These are phyloP conservation scores for Nasalis larvatus DNA, from an alignment of 2,113 vertebrate genomes.

Conservation along the genomic window DNA sequence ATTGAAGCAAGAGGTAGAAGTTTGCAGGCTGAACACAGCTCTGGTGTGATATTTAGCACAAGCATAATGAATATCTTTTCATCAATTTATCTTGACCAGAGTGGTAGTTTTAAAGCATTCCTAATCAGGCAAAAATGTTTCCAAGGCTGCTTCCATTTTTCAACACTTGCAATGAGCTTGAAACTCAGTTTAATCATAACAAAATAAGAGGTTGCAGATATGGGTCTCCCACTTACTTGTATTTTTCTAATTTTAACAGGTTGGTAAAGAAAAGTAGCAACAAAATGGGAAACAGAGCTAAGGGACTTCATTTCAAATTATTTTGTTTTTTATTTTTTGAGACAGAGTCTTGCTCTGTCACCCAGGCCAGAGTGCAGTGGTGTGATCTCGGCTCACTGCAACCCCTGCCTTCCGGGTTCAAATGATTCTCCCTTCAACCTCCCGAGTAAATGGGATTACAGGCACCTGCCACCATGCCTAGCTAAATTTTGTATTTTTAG, in stretches of 20 bases:
- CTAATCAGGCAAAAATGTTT: constrained; percentile 71
- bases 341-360: no score
- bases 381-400: no score
- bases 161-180: constrained; percentile 71
- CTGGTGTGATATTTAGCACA: constrained; percentile 68
- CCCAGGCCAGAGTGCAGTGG: no score
- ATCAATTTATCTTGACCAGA: constrained; percentile 74
- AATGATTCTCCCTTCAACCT: no score
- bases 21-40: constrained; percentile 65
- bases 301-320: background rate
- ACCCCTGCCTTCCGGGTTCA: no score
- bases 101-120: constrained; percentile 80
- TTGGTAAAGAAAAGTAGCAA: background rate
- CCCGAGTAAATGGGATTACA: no score
- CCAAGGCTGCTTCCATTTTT: constrained; percentile 61
- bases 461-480: no score
- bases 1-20: constrained; percentile 52
- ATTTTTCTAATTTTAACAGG: background rate
- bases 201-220: constrained; percentile 64
- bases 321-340: background rate
- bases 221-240: constrained; percentile 60
- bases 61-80: constrained; percentile 77
- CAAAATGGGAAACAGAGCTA: constrained; percentile 16
- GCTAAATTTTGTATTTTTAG: no score
- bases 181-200: constrained; percentile 76